A percentile compares a stretch with the other conserved stretches of the same genome.
phyloP scores from a whole-genome alignment of 2,888 invertebrate species.

The Eucera pruinosa region DNA sequence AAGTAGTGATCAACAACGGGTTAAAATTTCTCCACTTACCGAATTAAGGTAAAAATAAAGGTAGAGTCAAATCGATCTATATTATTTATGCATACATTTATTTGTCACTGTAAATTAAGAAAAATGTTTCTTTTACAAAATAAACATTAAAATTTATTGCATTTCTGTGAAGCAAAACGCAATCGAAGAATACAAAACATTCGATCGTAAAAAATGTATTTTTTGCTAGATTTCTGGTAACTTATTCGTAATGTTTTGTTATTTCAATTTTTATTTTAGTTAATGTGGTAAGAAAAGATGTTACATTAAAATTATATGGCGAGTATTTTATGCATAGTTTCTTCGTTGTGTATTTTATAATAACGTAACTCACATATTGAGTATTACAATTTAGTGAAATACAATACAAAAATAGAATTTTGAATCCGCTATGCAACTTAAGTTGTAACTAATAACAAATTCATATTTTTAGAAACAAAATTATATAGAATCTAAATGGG shows the following conservation, averaged over 20 bases:
- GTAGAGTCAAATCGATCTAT: not conserved
- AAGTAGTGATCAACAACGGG: conserved; percentile 33
- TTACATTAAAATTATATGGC: not conserved
- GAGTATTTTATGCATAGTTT: not conserved
- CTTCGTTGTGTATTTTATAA: not conserved
- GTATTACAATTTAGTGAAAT: not conserved
- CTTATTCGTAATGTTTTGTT: too few species aligned
- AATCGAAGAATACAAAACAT: too few species aligned
- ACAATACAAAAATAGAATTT: not conserved
- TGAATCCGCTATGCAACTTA: not conserved
- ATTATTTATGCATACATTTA: not conserved
- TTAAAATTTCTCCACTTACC: conserved; percentile 15
- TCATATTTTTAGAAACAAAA: too few species aligned
- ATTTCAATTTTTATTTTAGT: not conserved
- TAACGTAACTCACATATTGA: not conserved
- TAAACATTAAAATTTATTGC: not conserved
- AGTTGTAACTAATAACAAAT: too few species aligned
- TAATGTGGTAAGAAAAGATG: not conserved
- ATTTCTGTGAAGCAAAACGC: not conserved
- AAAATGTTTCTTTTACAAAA: not conserved
- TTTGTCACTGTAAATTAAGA: not conserved
- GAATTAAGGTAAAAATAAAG: conserved; percentile 1
- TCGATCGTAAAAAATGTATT: not conserved
- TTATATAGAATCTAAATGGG: too few species aligned
- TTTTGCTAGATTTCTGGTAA: not conserved